phyloP scores from a whole-genome alignment of 2,113 vertebrate species.

The Prunella himalayana region DNA sequence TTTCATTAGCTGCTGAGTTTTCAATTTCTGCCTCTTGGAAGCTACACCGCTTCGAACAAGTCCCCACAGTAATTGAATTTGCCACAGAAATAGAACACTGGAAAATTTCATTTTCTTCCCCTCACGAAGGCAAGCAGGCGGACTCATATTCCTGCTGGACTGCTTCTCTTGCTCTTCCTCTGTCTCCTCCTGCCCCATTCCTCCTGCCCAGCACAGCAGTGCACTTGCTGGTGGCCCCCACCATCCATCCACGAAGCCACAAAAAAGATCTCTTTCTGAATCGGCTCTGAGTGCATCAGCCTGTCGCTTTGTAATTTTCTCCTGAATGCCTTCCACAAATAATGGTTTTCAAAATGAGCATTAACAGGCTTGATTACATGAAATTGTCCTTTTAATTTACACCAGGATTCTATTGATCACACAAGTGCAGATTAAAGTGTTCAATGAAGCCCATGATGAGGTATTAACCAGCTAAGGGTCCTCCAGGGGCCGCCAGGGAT shows the following conservation, averaged over 20 bases:
- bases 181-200: neutral
- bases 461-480: constrained; percentile 99
- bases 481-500: constrained; percentile 82
- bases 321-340: constrained; percentile 99
- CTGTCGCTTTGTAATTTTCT: constrained; percentile 89
- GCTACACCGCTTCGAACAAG: constrained; percentile 94
- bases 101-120: constrained; percentile 97
- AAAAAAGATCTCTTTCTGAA: constrained; percentile 72
- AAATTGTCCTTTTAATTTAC: constrained; percentile 99
- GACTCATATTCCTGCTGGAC: constrained; percentile 49
- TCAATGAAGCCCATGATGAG: constrained; percentile 99
- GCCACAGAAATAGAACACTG: constrained; percentile 96
- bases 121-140: constrained; percentile 58
- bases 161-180: neutral
- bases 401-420: constrained; percentile 99
- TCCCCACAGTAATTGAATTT: constrained; percentile 99
- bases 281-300: constrained; percentile 75
- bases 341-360: constrained; percentile 99
- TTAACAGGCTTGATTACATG: constrained; percentile 99
- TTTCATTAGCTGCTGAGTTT: constrained; percentile 96
- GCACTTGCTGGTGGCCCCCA: constrained; percentile 24
- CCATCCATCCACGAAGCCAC: constrained; percentile 20
- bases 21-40: constrained; percentile 98
- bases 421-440: constrained; percentile 99
- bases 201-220: neutral